phyloP scores from a whole-genome alignment of 2,888 invertebrate genomes.

The Stegophylla sp. region DNA sequence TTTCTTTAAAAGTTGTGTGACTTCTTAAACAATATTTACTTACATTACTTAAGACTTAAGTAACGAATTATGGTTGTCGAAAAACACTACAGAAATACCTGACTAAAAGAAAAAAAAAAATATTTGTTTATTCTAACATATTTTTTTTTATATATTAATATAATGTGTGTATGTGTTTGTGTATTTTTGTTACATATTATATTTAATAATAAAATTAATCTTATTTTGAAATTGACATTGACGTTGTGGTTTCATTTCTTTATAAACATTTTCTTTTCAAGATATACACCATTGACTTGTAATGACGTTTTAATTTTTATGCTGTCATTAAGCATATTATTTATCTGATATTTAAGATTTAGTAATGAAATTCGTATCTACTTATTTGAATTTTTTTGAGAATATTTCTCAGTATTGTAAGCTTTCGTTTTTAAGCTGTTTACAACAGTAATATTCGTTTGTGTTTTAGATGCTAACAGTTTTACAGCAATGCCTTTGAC shows the following conservation, averaged over 20 bases:
- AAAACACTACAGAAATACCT: too few relatives aligned
- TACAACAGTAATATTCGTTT: background rate
- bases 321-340: background rate
- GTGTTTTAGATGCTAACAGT: background rate
- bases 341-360: background rate
- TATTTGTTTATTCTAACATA: too few relatives aligned
- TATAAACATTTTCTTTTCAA: background rate
- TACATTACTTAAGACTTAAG: too few relatives aligned
- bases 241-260: background rate
- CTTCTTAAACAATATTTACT: too few relatives aligned
- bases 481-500: background rate
- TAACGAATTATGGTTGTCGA: too few relatives aligned
- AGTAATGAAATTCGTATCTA: background rate
- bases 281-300: background rate
- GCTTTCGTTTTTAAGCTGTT: background rate
- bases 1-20: too few relatives aligned
- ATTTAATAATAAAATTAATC: background rate
- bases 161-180: too few relatives aligned
- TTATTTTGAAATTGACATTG: background rate
- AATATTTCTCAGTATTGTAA: background rate
- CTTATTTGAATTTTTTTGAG: background rate
- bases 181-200: too few relatives aligned
- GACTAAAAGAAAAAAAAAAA: too few relatives aligned
- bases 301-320: background rate
- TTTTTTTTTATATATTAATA: too few relatives aligned